Percentiles rank a stretch among this genome's conserved stretches.
Evolutionary conservation across 2,888 invertebrate species (phyloP).

Genomic region (Drosophila paracracens): DNA sequence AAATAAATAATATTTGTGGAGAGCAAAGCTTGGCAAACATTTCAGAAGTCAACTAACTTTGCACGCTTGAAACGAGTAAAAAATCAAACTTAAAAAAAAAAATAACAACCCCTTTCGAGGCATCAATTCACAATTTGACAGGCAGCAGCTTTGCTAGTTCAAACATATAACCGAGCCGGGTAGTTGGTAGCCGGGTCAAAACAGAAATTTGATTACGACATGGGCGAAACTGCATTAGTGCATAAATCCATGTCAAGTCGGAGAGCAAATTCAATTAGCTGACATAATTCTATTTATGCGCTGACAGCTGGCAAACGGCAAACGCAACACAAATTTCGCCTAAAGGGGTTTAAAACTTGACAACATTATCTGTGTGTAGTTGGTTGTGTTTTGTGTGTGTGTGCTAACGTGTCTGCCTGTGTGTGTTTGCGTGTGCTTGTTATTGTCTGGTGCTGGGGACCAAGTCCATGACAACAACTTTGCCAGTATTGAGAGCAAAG

Average conservation of each 20-base stretch:
- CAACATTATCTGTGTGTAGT: slow-evolving; percentile 42
- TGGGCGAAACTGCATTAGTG: slow-evolving; percentile 69
- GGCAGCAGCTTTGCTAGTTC: slow-evolving; percentile 26
- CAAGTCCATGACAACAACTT: slow-evolving; percentile 52
- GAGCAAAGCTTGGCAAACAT: background rate
- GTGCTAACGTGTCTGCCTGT: slow-evolving; percentile 4
- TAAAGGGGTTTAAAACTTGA: slow-evolving; percentile 64
- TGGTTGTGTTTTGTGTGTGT: slow-evolving; percentile 2
- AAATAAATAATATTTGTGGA: background rate
- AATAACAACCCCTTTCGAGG: slow-evolving; percentile 13
- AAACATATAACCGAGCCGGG: background rate
- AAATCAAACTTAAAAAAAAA: background rate
- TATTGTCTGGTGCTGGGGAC: slow-evolving; percentile 23
- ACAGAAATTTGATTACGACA: slow-evolving; percentile 65
- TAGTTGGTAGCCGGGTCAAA: slow-evolving; percentile 11
- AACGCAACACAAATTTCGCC: slow-evolving; percentile 52
- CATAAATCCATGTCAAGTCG: slow-evolving; percentile 77
- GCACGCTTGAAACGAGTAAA: background rate
- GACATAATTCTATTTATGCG: slow-evolving; percentile 76
- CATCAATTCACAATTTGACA: slow-evolving; percentile 23
- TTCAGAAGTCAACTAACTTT: background rate
- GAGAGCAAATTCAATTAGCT: slow-evolving; percentile 73
- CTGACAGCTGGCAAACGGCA: slow-evolving; percentile 74
- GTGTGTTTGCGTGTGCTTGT: slow-evolving; percentile 8
- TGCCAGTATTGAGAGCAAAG: slow-evolving; percentile 52